Evolutionary conservation across 2,113 vertebrate species (phyloP).

Genomic region (Oreochromis tanganicae): DNA sequence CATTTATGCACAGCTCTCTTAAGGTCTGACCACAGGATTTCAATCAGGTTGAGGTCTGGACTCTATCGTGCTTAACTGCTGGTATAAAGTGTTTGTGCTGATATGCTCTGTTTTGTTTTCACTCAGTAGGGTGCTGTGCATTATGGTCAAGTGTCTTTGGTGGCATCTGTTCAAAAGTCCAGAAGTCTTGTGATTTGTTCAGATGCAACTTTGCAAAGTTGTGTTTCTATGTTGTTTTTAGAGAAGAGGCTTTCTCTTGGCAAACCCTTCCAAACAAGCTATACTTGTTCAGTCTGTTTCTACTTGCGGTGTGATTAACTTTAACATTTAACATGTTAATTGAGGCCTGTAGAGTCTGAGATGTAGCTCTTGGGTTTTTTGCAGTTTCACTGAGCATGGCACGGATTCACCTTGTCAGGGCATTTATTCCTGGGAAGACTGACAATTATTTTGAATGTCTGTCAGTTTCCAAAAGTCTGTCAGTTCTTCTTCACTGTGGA

Average conservation of each 20-base stretch:
- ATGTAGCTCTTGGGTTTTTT: background rate
- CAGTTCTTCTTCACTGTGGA: background rate
- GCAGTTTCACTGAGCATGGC: background rate
- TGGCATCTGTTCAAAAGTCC: background rate
- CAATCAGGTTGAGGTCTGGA: background rate
- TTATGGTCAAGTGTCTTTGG: background rate
- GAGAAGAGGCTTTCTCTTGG: background rate
- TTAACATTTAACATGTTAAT: background rate
- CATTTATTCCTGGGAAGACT: background rate
- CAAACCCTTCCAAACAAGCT: background rate
- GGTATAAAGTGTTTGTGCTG: background rate
- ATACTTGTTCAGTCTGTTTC: background rate
- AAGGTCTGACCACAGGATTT: background rate
- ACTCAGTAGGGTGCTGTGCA: no score
- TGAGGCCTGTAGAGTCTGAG: background rate
- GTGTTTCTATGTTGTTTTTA: background rate
- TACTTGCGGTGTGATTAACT: background rate
- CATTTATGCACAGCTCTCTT: background rate
- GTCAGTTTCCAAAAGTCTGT: background rate
- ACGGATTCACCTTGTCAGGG: background rate
- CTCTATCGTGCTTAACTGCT: background rate
- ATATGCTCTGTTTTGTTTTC: background rate
- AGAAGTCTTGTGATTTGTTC: background rate
- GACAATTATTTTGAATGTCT: background rate
- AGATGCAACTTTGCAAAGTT: background rate